A percentile compares a stretch with the other conserved stretches of the same genome.
Conservation (phyloP, 1,140 invertebrate species). For the Macrotrachela quadricornifera region DNA sequence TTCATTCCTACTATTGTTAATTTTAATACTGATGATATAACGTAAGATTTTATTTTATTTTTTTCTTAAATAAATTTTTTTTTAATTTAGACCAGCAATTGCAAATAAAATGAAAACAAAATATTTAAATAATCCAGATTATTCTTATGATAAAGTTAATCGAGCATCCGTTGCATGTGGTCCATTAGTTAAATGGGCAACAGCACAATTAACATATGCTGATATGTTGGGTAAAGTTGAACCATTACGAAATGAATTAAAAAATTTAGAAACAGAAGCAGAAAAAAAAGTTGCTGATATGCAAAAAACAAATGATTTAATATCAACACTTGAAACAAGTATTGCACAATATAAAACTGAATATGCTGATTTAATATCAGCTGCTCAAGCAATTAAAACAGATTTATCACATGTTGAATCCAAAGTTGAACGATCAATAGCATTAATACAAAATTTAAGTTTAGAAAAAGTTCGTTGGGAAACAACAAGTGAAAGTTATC, state of each 20-base stretch:
- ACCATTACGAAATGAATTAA: constrained; percentile 74
- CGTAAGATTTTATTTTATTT: constrained; percentile 58
- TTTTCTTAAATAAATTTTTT: too few species aligned
- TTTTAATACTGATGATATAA: constrained; percentile 89
- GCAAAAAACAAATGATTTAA: constrained; percentile 70
- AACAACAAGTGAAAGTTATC: constrained; percentile 81
- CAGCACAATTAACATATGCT: constrained; percentile 78
- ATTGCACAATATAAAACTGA: constrained; percentile 95
- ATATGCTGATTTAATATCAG: constrained; percentile 87
- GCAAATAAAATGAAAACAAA: constrained; percentile 79
- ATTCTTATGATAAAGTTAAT: constrained; percentile 97
- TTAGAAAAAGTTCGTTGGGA: constrained; percentile 93
- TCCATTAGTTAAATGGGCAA: constrained; percentile 98
- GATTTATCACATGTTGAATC: constrained; percentile 88
- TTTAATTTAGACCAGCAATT: constrained; percentile 30
- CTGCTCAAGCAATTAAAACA: constrained; percentile 92
- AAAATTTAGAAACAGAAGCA: constrained; percentile 44
- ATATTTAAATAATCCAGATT: constrained; percentile 87
- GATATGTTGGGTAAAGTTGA: constrained; percentile 97
- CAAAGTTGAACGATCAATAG: constrained; percentile 84
- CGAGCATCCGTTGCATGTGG: constrained; percentile 93
- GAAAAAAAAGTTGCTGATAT: constrained; percentile 76
- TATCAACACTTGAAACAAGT: constrained; percentile 70
- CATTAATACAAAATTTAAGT: constrained; percentile 66
- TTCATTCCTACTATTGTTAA: constrained; percentile 98